These are phyloP conservation scores for Microplitis mediator DNA, from an alignment of 1,140 invertebrate genomes.

Conservation along the genomic window DNA sequence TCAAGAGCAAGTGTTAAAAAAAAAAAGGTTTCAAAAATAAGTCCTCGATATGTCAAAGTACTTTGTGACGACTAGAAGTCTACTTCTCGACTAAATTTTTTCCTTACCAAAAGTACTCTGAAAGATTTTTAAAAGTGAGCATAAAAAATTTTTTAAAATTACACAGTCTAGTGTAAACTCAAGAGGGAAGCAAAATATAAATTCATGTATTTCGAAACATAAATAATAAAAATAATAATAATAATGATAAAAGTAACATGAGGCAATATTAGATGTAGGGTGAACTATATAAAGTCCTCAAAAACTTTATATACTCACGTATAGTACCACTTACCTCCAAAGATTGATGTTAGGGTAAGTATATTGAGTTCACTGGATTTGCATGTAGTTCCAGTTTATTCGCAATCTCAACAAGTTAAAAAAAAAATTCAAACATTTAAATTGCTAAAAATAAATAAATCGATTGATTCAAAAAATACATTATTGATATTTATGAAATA, in stretches of 20 bases:
- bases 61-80: too few species aligned
- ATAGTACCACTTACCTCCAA: slow-evolving; percentile 21
- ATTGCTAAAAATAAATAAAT: not conserved
- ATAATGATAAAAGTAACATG: not conserved
- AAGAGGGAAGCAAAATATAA: too few species aligned
- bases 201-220: too few species aligned
- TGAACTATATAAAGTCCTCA: slow-evolving; percentile 18
- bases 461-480: not conserved
- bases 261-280: not conserved
- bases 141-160: too few species aligned
- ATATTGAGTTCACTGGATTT: not conserved
- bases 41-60: too few species aligned
- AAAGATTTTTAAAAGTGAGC: too few species aligned
- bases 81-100: too few species aligned
- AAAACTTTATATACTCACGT: slow-evolving; percentile 26
- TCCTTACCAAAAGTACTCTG: too few species aligned
- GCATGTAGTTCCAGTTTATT: not conserved
- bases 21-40: too few species aligned
- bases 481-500: too few species aligned
- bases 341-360: slow-evolving; percentile 21
- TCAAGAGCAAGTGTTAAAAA: too few species aligned
- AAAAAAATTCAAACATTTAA: not conserved
- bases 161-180: too few species aligned
- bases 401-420: not conserved
- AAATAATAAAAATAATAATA: not conserved